phyloP scores from a whole-genome alignment of 2,888 invertebrate genomes.

The Blastobasis lacticolella region DNA sequence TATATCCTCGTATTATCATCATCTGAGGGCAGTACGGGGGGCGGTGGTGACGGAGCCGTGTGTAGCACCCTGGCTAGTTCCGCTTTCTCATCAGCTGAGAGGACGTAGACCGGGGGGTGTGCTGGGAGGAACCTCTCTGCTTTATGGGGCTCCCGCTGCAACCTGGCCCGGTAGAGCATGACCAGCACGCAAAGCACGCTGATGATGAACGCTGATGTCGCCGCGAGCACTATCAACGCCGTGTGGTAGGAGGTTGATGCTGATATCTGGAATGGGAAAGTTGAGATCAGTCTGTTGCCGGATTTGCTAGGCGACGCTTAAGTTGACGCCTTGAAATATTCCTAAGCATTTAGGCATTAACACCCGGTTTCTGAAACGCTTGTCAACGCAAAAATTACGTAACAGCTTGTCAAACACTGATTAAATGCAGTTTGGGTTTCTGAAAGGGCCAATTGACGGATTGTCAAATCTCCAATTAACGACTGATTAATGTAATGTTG shows the following conservation, averaged over 20 bases:
- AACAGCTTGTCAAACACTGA: too few relatives aligned
- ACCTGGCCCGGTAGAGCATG: constrained; percentile 79
- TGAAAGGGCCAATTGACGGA: too few relatives aligned
- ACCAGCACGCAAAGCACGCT: constrained; percentile 83
- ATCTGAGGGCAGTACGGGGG: constrained; percentile 27
- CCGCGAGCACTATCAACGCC: constrained; percentile 83
- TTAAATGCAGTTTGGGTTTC: too few relatives aligned
- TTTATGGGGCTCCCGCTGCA: constrained; percentile 67
- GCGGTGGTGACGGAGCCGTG: constrained; percentile 46
- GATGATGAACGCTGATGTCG: constrained; percentile 86
- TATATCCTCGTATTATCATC: constrained; percentile 46
- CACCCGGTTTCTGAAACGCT: too few relatives aligned
- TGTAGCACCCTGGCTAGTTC: constrained; percentile 61
- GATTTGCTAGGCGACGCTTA: too few relatives aligned
- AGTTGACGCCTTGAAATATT: too few relatives aligned
- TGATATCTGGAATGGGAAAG: constrained; percentile 51
- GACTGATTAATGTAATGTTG: too few relatives aligned
- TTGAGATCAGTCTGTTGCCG: too few relatives aligned
- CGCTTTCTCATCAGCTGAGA: constrained; percentile 78
- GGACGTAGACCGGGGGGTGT: constrained; percentile 79
- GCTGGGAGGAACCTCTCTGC: constrained; percentile 76
- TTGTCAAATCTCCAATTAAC: too few relatives aligned
- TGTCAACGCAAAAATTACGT: too few relatives aligned
- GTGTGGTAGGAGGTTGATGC: constrained; percentile 83
- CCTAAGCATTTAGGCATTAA: too few relatives aligned